These are phyloP conservation scores for Stichodactyla mertensii DNA, from an alignment of 64 coral and sea anemone species.

Conservation along the genomic window DNA sequence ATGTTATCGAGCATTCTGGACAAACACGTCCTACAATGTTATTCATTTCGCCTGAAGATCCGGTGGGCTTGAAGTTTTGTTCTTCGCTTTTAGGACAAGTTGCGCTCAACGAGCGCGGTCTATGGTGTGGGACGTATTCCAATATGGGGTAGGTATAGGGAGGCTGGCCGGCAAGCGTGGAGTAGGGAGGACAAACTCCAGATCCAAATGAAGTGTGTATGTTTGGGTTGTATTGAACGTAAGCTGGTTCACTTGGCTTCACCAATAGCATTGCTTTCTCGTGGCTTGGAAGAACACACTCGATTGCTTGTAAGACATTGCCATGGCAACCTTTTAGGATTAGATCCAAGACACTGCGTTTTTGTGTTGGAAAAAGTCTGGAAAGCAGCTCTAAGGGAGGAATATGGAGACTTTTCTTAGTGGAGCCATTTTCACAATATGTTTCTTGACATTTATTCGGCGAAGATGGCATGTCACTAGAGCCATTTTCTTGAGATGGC, in stretches of 20 bases:
- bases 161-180: constrained; percentile 43
- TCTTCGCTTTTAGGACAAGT: constrained; percentile 24
- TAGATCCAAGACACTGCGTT: constrained; percentile 81
- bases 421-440: neutral
- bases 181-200: constrained; percentile 26
- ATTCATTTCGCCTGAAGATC: constrained; percentile 12
- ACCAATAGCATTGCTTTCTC: constrained; percentile 72
- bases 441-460: neutral
- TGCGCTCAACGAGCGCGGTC: constrained; percentile 33
- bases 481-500: neutral
- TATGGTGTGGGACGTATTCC: constrained; percentile 64
- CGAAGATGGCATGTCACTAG: neutral
- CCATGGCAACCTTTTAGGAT: constrained; percentile 95
- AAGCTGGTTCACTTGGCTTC: constrained; percentile 49
- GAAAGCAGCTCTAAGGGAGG: constrained; percentile 80
- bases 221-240: constrained; percentile 47
- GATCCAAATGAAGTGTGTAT: constrained; percentile 45
- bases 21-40: constrained; percentile 62
- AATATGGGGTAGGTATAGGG: constrained; percentile 61
- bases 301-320: constrained; percentile 78
- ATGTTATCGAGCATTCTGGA: constrained; percentile 71
- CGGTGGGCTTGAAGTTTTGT: constrained; percentile 5
- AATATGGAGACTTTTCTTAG: neutral
- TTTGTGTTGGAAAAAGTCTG: constrained; percentile 91
- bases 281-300: constrained; percentile 92